phyloP scores from a whole-genome alignment of 2,113 vertebrate genomes.

The Coryphaenoides rupestris region DNA sequence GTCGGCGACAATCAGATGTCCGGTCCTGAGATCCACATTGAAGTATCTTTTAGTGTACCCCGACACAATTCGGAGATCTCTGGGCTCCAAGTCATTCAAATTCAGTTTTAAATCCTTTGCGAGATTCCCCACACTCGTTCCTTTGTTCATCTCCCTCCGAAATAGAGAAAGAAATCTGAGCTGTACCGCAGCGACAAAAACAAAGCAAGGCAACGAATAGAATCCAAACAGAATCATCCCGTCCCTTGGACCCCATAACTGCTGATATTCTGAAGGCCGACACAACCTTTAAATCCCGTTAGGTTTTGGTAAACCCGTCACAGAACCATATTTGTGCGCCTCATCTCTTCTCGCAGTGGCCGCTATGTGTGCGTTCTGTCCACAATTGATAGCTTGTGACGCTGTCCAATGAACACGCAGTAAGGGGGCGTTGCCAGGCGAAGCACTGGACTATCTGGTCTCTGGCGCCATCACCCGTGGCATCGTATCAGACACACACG shows the following conservation, averaged over 20 bases:
- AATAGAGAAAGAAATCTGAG: slow-evolving; percentile 61
- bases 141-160: slow-evolving; percentile 64
- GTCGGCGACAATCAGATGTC: slow-evolving; percentile 54
- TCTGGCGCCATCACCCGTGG: not conserved
- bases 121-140: slow-evolving; percentile 63
- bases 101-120: slow-evolving; percentile 65
- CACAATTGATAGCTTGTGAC: not conserved
- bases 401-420: not conserved
- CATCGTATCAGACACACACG: not conserved
- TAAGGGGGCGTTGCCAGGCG: not conserved
- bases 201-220: slow-evolving; percentile 2
- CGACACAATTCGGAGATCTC: slow-evolving; percentile 47
- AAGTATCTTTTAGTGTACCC: slow-evolving; percentile 55
- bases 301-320: not conserved
- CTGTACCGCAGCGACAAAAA: slow-evolving; percentile 18
- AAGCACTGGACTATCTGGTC: not conserved
- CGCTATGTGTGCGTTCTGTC: not conserved
- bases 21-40: slow-evolving; percentile 51
- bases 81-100: slow-evolving; percentile 40
- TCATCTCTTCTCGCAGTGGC: not conserved
- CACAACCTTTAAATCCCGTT: not conserved
- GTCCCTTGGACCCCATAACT: not conserved
- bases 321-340: not conserved
- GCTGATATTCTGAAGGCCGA: not conserved
- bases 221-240: slow-evolving; percentile 10